These are phyloP conservation scores for Catocala sponsa DNA, from an alignment of 2,888 invertebrate species.

Conservation along the genomic window DNA sequence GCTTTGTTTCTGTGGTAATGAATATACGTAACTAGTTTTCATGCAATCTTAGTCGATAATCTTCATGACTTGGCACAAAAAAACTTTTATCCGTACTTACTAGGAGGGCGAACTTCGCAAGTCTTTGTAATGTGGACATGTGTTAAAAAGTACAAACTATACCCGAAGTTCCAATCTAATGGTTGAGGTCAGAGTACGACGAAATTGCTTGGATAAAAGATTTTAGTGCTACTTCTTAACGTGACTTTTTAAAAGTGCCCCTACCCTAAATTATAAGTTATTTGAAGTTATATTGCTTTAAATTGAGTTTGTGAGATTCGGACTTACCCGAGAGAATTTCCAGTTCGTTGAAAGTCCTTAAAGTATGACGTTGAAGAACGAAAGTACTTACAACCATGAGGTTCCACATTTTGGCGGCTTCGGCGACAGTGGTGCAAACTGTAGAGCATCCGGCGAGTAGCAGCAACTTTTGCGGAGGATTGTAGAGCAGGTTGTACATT, in stretches of 20 bases:
- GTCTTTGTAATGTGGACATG: conserved; percentile 32
- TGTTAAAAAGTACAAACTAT: conserved; percentile 38
- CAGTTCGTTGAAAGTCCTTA: conserved; percentile 9
- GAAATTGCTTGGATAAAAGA: conserved; percentile 40
- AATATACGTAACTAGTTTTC: conserved; percentile 15
- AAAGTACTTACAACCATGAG: conserved; percentile 96
- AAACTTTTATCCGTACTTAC: conserved; percentile 18
- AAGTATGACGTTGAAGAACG: conserved; percentile 6
- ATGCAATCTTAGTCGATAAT: conserved; percentile 22
- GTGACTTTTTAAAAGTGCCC: conserved; percentile 10
- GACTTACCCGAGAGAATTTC: conserved; percentile 14
- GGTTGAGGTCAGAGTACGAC: conserved; percentile 23
- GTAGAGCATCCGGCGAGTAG: conserved; percentile 98
- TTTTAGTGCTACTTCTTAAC: conserved; percentile 34
- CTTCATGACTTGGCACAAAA: conserved; percentile 13
- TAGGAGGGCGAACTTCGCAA: conserved; percentile 30
- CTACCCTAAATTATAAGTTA: conserved; percentile 31
- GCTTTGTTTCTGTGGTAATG: conserved; percentile 2
- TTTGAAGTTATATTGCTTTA: conserved; percentile 29
- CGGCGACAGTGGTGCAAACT: conserved; percentile 99
- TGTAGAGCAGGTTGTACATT: conserved; percentile 99
- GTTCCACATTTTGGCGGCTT: conserved; percentile 99
- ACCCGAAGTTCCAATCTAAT: conserved; percentile 25
- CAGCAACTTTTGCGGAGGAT: conserved; percentile 97
- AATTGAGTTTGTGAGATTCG: conserved; percentile 35